These are phyloP conservation scores for Ancistrus triradiatus DNA, from an alignment of 2,113 vertebrate genomes.

Conservation along the genomic window DNA sequence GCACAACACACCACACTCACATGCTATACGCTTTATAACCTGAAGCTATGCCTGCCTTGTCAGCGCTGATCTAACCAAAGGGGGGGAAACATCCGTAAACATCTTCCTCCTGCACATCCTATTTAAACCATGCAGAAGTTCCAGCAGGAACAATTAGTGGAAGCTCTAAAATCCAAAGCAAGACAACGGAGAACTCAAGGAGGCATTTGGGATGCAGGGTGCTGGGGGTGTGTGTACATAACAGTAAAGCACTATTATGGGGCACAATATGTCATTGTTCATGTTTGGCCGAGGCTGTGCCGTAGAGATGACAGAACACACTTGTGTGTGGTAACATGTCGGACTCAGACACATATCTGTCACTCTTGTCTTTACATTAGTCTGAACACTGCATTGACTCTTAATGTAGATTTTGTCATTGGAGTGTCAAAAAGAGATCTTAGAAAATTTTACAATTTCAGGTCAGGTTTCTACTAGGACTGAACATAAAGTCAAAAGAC, in stretches of 20 bases:
- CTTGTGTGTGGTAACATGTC: slow-evolving; percentile 46
- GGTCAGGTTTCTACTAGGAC: too few relatives aligned
- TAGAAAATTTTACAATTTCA: too few relatives aligned
- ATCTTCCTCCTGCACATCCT: slow-evolving; percentile 42
- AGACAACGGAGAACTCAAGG: slow-evolving; percentile 45
- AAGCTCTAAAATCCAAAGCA: slow-evolving; percentile 47
- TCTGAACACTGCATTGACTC: too few relatives aligned
- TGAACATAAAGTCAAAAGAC: too few relatives aligned
- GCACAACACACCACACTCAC: neutral
- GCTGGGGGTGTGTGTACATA: slow-evolving; percentile 54
- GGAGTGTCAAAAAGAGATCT: too few relatives aligned
- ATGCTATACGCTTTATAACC: neutral
- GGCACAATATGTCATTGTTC: slow-evolving; percentile 67
- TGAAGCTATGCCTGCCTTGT: slow-evolving; percentile 2
- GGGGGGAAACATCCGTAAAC: slow-evolving; percentile 43
- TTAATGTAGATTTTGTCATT: too few relatives aligned
- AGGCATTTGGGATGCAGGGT: slow-evolving; percentile 49
- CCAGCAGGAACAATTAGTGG: slow-evolving; percentile 53
- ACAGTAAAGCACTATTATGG: slow-evolving; percentile 60
- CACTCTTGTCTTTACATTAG: too few relatives aligned
- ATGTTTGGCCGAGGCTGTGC: slow-evolving; percentile 28
- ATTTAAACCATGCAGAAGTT: slow-evolving; percentile 38
- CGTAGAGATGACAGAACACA: slow-evolving; percentile 49
- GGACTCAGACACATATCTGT: neutral
- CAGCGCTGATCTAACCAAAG: slow-evolving; percentile 23